Conservation (phyloP, 64 coral and sea anemone species). For the Pachyseris speciosa region DNA sequence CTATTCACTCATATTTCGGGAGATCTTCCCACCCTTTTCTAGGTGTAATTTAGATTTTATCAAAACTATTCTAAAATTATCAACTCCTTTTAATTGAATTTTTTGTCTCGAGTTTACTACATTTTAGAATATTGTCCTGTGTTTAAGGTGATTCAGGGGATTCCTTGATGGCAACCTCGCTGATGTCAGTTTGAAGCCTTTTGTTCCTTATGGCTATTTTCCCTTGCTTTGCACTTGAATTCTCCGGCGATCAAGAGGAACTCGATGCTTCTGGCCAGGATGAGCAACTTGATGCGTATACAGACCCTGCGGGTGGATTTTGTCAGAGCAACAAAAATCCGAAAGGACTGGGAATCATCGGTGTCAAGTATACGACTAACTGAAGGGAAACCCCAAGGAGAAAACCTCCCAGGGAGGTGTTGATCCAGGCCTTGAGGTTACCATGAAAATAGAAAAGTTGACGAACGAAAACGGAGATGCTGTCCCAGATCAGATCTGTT, state of each 20-base stretch:
- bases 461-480: neutral
- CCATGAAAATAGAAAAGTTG: neutral
- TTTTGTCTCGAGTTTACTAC: too few relatives aligned
- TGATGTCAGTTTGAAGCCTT: too few relatives aligned
- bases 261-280: neutral
- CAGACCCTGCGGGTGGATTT: neutral
- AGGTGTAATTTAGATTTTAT: too few relatives aligned
- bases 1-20: too few relatives aligned
- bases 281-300: neutral
- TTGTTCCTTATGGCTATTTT: too few relatives aligned
- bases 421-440: neutral
- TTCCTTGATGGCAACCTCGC: too few relatives aligned
- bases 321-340: conserved; percentile 4
- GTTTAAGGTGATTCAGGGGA: too few relatives aligned
- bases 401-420: neutral
- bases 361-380: neutral
- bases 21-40: too few relatives aligned
- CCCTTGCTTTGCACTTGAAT: too few relatives aligned
- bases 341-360: neutral
- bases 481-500: neutral
- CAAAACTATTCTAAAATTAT: too few relatives aligned
- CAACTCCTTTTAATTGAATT: too few relatives aligned
- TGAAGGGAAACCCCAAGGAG: neutral
- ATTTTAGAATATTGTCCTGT: too few relatives aligned
- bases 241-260: neutral